Base-by-base conservation (phyloP, 2,888 invertebrate genomes). In the Drosophila ustulata region DNA sequence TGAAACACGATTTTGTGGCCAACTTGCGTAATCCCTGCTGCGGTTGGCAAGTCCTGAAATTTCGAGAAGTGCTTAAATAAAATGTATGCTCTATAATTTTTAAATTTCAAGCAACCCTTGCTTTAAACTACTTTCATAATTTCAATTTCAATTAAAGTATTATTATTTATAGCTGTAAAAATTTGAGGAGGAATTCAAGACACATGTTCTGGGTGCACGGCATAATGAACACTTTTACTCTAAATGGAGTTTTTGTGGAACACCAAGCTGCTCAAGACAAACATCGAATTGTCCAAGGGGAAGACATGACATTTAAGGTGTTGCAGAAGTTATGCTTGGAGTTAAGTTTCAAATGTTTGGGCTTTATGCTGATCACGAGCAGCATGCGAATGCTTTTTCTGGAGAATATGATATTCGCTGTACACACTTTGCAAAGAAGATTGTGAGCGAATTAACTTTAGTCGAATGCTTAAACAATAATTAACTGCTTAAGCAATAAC, bases 1-100 rank as follows among this genome's bases (percentile, higher is more conserved):
- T 7, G 34, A 34, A 13, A 49, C 52, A 65, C 41, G 46, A 52
- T 57, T 63, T 64, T 58, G 55, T 18, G 51, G 47, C 47, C 26
- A 53, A 30, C 34, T 61, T 37, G 23, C 11, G 37, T 50, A 64
- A 64, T 62, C 61, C 47, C 41, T 5, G n/a, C 8, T 39, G 32
- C 25, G 46, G 34, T 34, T 3, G 9, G 39, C 13, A 39, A 39
- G 1, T 18, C 5, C 13, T 13, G 13, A 13, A 13, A 5, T 39
- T 9, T 32, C 7, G 32, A 32, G 6, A n/a, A 34, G 11, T 37
- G 37, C 5, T 4, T 11, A 11, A 37, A 37, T 37, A 5, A 37
- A 11, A 37, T 37, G 3, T 18, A 18, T 7, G 7, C 39, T 18
- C 0, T 18, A 0, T 18, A 18, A 2, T 6, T 41, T 41, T 41